Evolutionary conservation across 2,113 vertebrate genomes (phyloP).

Genomic region (Pterocles burchelli): DNA sequence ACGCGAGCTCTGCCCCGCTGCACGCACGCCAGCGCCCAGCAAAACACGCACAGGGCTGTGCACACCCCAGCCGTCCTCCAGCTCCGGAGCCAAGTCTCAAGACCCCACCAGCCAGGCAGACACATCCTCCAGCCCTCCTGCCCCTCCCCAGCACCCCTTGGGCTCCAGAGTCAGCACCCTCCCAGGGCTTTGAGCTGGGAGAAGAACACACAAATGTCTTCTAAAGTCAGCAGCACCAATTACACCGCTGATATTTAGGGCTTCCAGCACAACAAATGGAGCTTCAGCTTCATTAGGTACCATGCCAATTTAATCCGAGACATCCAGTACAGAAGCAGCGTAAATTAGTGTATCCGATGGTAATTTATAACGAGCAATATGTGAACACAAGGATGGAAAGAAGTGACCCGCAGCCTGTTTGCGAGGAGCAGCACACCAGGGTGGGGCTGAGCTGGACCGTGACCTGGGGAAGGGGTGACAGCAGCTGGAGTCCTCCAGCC

Average conservation of each 20-base stretch:
- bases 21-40: background rate
- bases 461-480: background rate
- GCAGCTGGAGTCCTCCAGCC: no score
- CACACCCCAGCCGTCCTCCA: background rate
- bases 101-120: background rate
- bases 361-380: constrained; percentile 22
- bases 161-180: background rate
- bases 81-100: background rate
- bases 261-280: constrained; percentile 61
- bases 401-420: background rate
- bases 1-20: accelerated
- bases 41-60: accelerated
- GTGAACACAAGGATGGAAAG: background rate
- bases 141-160: background rate
- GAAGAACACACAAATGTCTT: background rate
- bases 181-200: background rate
- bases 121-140: background rate
- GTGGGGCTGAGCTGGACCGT: accelerated
- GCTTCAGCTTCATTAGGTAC: constrained; percentile 55
- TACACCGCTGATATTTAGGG: constrained; percentile 63
- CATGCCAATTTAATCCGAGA: constrained; percentile 57
- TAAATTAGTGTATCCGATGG: constrained; percentile 51
- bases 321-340: constrained; percentile 56
- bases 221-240: constrained; percentile 4
- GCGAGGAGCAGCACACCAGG: background rate